Percentiles rank a stretch among this genome's conserved stretches.
Conservation (phyloP, 2,113 vertebrate species). For the Pycnonotus jocosus region DNA sequence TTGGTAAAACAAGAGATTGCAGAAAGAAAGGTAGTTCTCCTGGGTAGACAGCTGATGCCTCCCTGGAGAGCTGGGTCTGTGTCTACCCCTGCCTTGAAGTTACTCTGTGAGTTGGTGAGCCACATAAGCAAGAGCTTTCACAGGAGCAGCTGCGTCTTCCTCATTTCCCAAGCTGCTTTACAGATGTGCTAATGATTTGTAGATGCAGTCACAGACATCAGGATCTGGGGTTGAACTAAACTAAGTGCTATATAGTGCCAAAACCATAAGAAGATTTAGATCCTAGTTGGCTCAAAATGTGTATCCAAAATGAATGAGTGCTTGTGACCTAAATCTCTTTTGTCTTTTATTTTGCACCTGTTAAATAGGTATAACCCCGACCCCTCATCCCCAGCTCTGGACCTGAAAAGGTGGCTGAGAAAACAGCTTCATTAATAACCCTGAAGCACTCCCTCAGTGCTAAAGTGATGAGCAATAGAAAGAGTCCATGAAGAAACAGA, state of each 20-base stretch:
- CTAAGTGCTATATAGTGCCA: background rate
- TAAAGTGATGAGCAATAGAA: background rate
- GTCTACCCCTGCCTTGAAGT: background rate
- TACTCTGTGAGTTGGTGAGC: background rate
- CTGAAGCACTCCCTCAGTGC: background rate
- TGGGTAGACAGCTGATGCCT: background rate
- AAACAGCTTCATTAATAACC: background rate
- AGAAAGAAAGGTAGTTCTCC: background rate
- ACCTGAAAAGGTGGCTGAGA: background rate
- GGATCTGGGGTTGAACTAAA: background rate
- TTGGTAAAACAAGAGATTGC: background rate
- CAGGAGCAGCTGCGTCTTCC: background rate
- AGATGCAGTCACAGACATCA: background rate
- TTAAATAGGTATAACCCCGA: background rate
- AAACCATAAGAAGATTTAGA: background rate
- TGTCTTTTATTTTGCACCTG: background rate
- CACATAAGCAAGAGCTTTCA: background rate
- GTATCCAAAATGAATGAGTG: background rate
- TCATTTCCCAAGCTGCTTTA: background rate
- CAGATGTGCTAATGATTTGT: background rate
- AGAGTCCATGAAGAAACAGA: background rate
- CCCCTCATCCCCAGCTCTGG: accelerated
- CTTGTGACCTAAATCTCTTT: background rate
- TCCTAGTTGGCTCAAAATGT: background rate
- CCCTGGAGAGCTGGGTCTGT: background rate